phyloP scores from a whole-genome alignment of 2,888 invertebrate genomes.

The Eristalis arbustorum region DNA sequence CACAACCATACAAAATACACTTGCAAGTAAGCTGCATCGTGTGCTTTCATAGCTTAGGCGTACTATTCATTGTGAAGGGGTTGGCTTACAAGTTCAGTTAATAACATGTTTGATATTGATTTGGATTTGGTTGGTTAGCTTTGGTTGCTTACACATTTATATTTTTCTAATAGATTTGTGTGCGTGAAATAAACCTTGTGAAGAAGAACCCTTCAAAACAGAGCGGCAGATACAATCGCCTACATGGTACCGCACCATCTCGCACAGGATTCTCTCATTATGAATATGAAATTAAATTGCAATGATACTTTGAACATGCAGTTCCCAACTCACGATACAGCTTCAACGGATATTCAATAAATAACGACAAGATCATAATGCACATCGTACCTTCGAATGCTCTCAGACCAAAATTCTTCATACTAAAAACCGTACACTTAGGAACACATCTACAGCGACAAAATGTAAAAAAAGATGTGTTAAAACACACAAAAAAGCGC shows the following conservation, averaged over 20 bases:
- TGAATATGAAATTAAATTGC: too few species aligned
- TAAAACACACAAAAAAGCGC: background rate
- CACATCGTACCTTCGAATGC: too few species aligned
- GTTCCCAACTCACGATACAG: too few species aligned
- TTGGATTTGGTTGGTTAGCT: constrained; percentile 61
- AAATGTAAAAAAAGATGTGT: background rate
- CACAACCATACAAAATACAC: background rate
- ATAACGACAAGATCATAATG: too few species aligned
- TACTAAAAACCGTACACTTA: background rate
- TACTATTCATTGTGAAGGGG: constrained; percentile 13
- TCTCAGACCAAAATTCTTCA: background rate
- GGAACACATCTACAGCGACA: background rate
- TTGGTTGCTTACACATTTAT: background rate
- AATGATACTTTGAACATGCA: too few species aligned
- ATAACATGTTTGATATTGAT: constrained; percentile 46
- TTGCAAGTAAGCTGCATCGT: constrained; percentile 3
- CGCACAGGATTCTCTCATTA: too few species aligned
- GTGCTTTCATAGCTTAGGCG: constrained; percentile 3
- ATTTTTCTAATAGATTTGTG: constrained; percentile 11
- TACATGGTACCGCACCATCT: background rate
- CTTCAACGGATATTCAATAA: too few species aligned
- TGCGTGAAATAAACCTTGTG: constrained; percentile 12
- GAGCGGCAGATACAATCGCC: too few species aligned
- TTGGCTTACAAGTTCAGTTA: constrained; percentile 51
- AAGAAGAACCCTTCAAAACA: background rate